A percentile compares a stretch with the other conserved stretches of the same genome.
Evolutionary conservation across 2,113 vertebrate genomes (phyloP).

Genomic region (Sigmodon hispidus): DNA sequence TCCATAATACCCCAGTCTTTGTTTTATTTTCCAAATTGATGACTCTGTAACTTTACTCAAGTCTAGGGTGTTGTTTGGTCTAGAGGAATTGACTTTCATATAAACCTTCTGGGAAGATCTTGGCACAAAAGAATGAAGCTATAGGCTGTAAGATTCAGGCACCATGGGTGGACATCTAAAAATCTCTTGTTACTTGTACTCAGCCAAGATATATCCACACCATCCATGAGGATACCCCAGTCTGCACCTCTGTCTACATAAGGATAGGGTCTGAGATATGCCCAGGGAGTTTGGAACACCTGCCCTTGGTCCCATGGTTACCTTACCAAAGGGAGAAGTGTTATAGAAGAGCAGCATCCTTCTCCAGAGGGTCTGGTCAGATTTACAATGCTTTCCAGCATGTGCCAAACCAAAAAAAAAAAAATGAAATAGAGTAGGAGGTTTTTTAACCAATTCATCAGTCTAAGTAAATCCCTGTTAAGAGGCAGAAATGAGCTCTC

Average conservation of each 20-base stretch:
- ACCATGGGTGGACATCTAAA: not conserved
- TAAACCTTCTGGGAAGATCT: not conserved
- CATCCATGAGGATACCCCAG: not conserved
- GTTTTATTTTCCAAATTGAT: not conserved
- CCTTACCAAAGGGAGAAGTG: not conserved
- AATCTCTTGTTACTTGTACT: not conserved
- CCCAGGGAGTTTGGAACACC: not conserved
- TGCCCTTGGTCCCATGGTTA: too few relatives aligned
- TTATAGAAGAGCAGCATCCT: rapidly evolving
- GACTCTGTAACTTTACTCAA: not conserved
- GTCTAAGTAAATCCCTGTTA: conserved; percentile 68
- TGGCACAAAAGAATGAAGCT: not conserved
- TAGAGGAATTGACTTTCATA: not conserved
- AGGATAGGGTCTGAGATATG: not conserved
- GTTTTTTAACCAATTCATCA: conserved; percentile 71
- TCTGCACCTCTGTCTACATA: not conserved
- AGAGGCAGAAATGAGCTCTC: conserved; percentile 73
- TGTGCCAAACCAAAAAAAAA: conserved; percentile 62
- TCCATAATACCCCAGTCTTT: not conserved
- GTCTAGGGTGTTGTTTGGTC: not conserved
- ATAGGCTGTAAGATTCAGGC: not conserved
- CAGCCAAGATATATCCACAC: not conserved
- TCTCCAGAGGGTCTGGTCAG: not conserved
- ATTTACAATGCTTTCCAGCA: conserved; percentile 56
- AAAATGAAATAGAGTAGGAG: conserved; percentile 68